Evolutionary conservation across 1,140 invertebrate genomes (phyloP), one percentile per base, ranked within the genome.

Genomic region (Scaptomyza montana): DNA sequence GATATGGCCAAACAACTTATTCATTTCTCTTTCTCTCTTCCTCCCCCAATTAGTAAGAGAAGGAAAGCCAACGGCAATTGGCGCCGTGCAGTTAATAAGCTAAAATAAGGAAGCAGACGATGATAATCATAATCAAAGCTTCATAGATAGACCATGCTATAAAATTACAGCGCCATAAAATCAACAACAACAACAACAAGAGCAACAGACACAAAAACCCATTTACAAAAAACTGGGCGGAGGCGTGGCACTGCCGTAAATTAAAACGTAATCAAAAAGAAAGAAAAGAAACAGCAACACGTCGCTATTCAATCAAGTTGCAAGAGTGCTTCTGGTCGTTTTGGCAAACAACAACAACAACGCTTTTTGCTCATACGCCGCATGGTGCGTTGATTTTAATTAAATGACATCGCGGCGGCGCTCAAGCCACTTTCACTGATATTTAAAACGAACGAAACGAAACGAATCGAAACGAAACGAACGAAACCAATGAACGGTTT

Each of bases 31-130:
- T 1, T 56, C n/a, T 41, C 10, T 19, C 51, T 19, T 25, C 43
- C 28, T 39, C 39, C 51, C 78, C 54, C 77, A 78, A 70, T 86
- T 62, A 62, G 50, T 54, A 62, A 74, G 66, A 53, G 80, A 62
- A 70, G 70, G 47, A 62, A 55, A 51, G 77, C 53, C 28, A 25
- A 5, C 19, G 57, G 9, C 21, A 36, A 36, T 9, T 36, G 45
- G 54, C 59, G 45, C 51, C 57, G 57, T 68, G 70, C 56, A 71
- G 68, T 82, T 78, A 86, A 86, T 89, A 77, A 82, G 78, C 71
- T 54, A 65, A 87, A 87, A 87, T 87, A 82, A 87, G 82, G 82
- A 87, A 87, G 82, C 84, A 69, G 80, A 78, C 66, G 55, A 70
- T 69, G 69, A 66, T 71, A 70, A 69, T 69, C 41, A 63, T 62